Base-by-base conservation (phyloP, 1,140 invertebrate species). In the Drosophila auraria region DNA sequence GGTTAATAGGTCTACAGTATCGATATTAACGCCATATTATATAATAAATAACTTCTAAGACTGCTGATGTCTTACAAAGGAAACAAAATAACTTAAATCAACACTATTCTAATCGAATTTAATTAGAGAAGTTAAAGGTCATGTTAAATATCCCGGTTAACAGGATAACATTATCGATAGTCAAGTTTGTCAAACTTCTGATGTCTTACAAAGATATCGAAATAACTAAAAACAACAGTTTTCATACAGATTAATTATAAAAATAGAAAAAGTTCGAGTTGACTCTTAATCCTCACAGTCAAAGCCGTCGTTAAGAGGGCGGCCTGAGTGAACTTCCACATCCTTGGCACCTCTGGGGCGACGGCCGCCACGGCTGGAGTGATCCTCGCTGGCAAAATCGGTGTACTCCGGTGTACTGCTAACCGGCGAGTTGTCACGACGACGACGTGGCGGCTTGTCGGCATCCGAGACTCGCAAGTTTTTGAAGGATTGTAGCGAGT, bases 371-470 rank as follows among this genome's bases (percentile, higher is more conserved):
- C 78, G 49, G 5, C 11, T 27, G 2, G 74, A 73, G 15, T 63
- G 60, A 0, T 74, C 73, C 1, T 62, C 23, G 2, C 40, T 30
- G 2, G 38, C 25, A 14, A 66, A 83, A 2, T 20, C 15, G 2
- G 57, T 59, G 15, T 71, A 30, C 33, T 83, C 70, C 0, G 8
- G 20, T n/a, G n/a, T n/a, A 15, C 14, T 17, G 64, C 38, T 20
- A 5, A 33, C 7, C 2, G n/a, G 1, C 0, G 51, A 62, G 3
- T 5, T 11, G 12, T n/a, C 36, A 5, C 5, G 17, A 2, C 9
- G 42, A 23, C 12, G 30, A 54, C 17, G 17, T 0, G 1, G 2
- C 23, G 1, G 9, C 23, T 15, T 8, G 5, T 27, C 27, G n/a
- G 64, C 56, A 3, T 50, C 45, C 9, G 69, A 53, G 6, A 70